Percentiles rank a stretch among this genome's conserved stretches.
These are phyloP conservation scores for Alloplasta piceator DNA, from an alignment of 2,888 invertebrate species.

Conservation along the genomic window DNA sequence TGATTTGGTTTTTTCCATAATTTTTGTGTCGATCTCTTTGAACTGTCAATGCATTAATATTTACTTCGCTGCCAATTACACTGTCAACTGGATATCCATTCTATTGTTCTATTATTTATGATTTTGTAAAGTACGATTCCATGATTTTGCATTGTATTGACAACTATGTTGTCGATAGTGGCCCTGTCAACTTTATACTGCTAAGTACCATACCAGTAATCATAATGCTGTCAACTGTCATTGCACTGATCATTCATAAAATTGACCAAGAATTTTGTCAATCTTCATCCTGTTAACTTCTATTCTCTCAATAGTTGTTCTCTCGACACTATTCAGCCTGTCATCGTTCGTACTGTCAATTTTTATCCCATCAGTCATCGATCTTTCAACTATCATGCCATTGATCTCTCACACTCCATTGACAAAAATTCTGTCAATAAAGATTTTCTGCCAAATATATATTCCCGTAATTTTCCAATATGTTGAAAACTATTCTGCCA, in stretches of 20 bases:
- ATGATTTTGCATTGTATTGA: background rate
- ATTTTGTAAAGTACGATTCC: background rate
- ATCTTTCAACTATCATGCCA: too few species aligned
- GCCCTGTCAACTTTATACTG: background rate
- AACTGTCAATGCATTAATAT: too few species aligned
- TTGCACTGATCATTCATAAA: too few species aligned
- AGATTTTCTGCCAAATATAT: background rate
- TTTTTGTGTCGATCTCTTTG: too few species aligned
- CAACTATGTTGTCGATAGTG: background rate
- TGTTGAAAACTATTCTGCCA: background rate
- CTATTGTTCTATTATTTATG: background rate
- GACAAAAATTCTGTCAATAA: background rate
- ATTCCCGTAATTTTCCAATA: background rate
- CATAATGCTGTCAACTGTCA: background rate
- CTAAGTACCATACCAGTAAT: background rate
- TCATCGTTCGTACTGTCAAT: background rate
- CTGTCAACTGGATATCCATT: too few species aligned
- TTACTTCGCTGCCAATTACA: too few species aligned
- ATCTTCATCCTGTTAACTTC: conserved; percentile 4
- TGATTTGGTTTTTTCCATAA: too few species aligned
- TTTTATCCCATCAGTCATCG: background rate
- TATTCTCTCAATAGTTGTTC: background rate
- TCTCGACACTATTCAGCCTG: too few species aligned
- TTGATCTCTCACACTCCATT: background rate
- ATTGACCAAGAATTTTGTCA: too few species aligned